Conservation (phyloP, 1,140 invertebrate genomes). For the Danaus plexippus region DNA sequence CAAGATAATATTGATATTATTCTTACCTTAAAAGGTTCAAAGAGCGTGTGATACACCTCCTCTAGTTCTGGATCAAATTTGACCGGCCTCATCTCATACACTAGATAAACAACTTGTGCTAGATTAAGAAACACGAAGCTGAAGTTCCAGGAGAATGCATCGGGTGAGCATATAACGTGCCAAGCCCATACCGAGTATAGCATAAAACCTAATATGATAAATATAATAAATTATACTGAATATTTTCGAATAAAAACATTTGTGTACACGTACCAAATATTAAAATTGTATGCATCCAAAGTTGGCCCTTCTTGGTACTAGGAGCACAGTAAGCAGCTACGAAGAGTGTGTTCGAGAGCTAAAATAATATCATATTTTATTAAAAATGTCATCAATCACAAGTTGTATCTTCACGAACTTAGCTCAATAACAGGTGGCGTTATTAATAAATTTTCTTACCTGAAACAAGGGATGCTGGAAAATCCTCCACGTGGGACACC, state of each 20-base stretch:
- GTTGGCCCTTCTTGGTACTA: constrained; percentile 81
- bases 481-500: constrained; percentile 77
- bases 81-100: constrained; percentile 88
- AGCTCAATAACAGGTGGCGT: too few relatives aligned
- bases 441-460: constrained; percentile 25
- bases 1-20: too few relatives aligned
- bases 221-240: constrained; percentile 18
- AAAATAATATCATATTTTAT: constrained; percentile 23
- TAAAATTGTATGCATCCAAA: constrained; percentile 85
- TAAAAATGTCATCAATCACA: too few relatives aligned
- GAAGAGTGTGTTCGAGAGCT: constrained; percentile 84
- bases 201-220: constrained; percentile 78
- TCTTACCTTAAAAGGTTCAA: constrained; percentile 86
- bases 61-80: constrained; percentile 89
- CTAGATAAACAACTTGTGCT: constrained; percentile 84
- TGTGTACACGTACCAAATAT: constrained; percentile 77
- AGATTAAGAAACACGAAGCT: constrained; percentile 88
- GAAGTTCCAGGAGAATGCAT: constrained; percentile 92
- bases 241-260: background rate
- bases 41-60: constrained; percentile 86
- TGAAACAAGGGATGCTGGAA: constrained; percentile 80
- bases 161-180: constrained; percentile 90
- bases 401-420: too few relatives aligned
- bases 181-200: constrained; percentile 90
- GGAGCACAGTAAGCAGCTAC: constrained; percentile 84